Evolutionary conservation across 2,888 invertebrate species (phyloP).

Genomic region (Xylota segnis): DNA sequence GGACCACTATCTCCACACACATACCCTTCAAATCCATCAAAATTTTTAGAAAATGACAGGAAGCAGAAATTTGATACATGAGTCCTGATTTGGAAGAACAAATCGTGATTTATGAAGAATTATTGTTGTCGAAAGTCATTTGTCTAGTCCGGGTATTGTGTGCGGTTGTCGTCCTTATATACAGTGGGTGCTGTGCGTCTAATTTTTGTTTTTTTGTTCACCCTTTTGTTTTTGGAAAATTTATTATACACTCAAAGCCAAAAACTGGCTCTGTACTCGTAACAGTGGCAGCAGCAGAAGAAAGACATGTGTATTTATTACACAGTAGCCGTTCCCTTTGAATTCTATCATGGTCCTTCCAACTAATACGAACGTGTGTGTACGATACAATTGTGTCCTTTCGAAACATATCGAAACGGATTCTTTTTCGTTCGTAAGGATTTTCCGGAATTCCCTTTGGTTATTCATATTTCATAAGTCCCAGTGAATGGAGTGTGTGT

Average conservation of each 20-base stretch:
- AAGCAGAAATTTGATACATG: conserved; percentile 19
- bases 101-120: conserved; percentile 46
- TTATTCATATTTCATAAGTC: conserved; percentile 38
- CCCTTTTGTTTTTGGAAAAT: conserved; percentile 31
- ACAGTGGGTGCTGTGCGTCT: conserved; percentile 1
- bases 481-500: background rate
- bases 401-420: background rate
- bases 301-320: conserved; percentile 22
- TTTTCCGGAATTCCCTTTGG: conserved; percentile 24
- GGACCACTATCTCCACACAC: too few species aligned
- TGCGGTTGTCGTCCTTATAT: conserved; percentile 1
- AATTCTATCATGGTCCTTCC: conserved; percentile 30
- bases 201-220: background rate
- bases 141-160: conserved; percentile 25
- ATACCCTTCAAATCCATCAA: background rate
- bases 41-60: background rate
- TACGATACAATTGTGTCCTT: conserved; percentile 26
- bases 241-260: conserved; percentile 30
- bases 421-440: conserved; percentile 15
- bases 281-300: background rate
- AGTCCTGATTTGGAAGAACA: conserved; percentile 18
- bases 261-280: background rate
- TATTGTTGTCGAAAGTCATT: conserved; percentile 40
- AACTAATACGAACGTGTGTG: conserved; percentile 28
- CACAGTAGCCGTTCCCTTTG: conserved; percentile 14